phyloP scores from a whole-genome alignment of 2,888 invertebrate genomes.

The Lypha dubia region DNA sequence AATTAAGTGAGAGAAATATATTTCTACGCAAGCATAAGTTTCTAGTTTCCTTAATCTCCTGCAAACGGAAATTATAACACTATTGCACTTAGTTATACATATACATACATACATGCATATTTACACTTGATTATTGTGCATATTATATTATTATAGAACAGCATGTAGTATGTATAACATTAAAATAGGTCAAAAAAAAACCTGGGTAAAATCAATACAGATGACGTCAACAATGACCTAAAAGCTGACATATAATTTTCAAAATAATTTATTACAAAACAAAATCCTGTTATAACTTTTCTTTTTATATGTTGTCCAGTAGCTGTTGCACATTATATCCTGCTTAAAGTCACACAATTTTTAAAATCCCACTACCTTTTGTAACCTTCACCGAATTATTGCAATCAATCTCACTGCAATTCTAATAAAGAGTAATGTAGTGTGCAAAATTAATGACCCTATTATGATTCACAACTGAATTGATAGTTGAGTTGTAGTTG shows the following conservation, averaged over 20 bases:
- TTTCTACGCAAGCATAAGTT: too few species aligned
- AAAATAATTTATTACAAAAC: conserved; percentile 15
- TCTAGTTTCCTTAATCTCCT: too few species aligned
- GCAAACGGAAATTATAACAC: too few species aligned
- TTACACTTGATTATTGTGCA: too few species aligned
- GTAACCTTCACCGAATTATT: too few species aligned
- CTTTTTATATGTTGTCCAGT: background rate
- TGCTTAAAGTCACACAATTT: background rate
- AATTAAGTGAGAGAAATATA: too few species aligned
- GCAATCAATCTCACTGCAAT: too few species aligned
- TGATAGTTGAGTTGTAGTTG: too few species aligned
- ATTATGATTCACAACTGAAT: too few species aligned
- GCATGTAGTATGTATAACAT: background rate
- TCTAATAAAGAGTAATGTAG: too few species aligned
- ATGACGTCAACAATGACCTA: conserved; percentile 69
- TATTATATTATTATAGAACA: too few species aligned
- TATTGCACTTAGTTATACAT: background rate
- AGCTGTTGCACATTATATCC: conserved; percentile 1
- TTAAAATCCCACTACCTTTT: conserved; percentile 9
- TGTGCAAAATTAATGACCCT: too few species aligned
- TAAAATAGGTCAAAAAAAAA: conserved; percentile 68
- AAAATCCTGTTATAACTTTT: background rate
- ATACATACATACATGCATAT: background rate
- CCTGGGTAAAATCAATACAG: conserved; percentile 54
- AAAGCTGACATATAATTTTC: conserved; percentile 32